Base-by-base conservation (phyloP, 1,140 invertebrate genomes). In the Littorina saxatilis region DNA sequence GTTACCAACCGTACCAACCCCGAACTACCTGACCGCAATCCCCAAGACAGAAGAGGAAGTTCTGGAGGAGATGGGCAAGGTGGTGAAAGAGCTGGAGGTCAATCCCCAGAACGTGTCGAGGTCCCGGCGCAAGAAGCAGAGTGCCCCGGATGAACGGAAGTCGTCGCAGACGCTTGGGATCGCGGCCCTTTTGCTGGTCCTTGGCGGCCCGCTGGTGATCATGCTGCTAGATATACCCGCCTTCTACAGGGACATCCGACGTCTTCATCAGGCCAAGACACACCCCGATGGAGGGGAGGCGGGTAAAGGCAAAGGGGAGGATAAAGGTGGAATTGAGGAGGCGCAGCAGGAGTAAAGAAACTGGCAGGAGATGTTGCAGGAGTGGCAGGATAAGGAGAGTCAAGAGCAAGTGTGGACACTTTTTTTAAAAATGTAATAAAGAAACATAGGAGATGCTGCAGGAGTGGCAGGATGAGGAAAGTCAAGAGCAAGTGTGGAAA, bases 111-210 rank as follows among this genome's bases (percentile, higher is more conserved):
- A 9, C 4, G 72, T 74, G 2, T 74, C 72, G 1, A n/a, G 40
- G 39, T 11, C 72, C 15, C 72, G 72, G 23, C 43, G 72, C 20
- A 50, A 1, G 43, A 74, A 74, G 32, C 40, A 74, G 72, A 74
- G 72, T 27, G 72, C 72, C 40, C 47, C 72, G 15, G 72, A 74
- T 17, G 2, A n/a, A 17, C 40, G 72, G 2, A 5, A 23, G 1
- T 74, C 72, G 20, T 20, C 72, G 11, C 72, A 74, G 72, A 20
- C 72, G 15, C 9, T 74, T 40, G 72, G 72, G 20, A 40, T 37
- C 43, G 11, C n/a, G 20, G 72, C 72, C 20, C 27, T 74, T 27
- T 37, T 47, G n/a, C 43, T 74, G n/a, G n/a, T 74, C 20, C 17
- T 74, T 11, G 29, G 37, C 35, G 3, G 20, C 2, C 29, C 50